Evolutionary conservation across 2,888 invertebrate genomes (phyloP).

Genomic region (Ochlodes sylvanus): DNA sequence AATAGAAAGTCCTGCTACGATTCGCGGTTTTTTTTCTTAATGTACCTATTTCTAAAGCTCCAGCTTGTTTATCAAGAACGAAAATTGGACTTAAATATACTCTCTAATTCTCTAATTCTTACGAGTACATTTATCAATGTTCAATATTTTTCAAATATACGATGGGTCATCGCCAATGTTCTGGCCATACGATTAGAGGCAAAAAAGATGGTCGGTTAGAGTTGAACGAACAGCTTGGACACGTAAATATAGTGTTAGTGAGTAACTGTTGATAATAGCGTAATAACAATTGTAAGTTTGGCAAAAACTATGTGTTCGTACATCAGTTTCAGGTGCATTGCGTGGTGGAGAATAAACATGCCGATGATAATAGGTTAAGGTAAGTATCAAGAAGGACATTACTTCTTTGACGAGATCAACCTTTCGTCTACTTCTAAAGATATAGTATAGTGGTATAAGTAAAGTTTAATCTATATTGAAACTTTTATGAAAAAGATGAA

Average conservation of each 20-base stretch:
- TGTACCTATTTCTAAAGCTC: too few relatives aligned
- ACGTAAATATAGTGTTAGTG: slow-evolving; percentile 24
- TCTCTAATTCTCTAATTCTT: too few relatives aligned
- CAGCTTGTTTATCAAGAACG: too few relatives aligned
- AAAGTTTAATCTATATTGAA: too few relatives aligned
- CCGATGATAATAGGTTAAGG: background rate
- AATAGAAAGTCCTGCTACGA: too few relatives aligned
- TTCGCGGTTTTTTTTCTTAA: too few relatives aligned
- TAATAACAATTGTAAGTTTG: slow-evolving; percentile 22
- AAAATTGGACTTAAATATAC: too few relatives aligned
- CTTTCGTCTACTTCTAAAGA: background rate
- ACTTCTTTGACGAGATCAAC: background rate
- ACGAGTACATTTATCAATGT: too few relatives aligned
- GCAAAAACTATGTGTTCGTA: slow-evolving; percentile 10
- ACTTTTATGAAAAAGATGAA: too few relatives aligned
- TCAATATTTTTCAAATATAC: too few relatives aligned
- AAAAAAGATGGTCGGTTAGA: slow-evolving; percentile 33
- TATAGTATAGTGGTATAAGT: too few relatives aligned
- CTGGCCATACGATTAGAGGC: slow-evolving; percentile 32
- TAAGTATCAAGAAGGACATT: background rate
- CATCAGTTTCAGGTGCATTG: background rate
- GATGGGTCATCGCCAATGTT: slow-evolving; percentile 10
- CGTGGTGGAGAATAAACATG: background rate
- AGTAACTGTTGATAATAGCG: slow-evolving; percentile 32
- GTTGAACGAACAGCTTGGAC: slow-evolving; percentile 32